Percentiles rank a stretch among this genome's conserved stretches.
Conservation (phyloP, 2,797 vertebrate genomes). For the Danionella dracula region DNA sequence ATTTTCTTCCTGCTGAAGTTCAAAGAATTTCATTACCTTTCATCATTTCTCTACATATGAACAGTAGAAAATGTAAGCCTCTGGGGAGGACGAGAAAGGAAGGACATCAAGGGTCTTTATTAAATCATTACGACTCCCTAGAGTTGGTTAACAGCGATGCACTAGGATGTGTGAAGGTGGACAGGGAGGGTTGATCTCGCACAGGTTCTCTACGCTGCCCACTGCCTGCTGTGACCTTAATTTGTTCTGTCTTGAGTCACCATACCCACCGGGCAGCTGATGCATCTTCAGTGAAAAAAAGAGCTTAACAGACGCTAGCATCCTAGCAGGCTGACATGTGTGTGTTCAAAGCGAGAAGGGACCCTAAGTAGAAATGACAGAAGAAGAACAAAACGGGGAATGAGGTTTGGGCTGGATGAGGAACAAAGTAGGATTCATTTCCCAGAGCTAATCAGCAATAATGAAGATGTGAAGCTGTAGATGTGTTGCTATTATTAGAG, state of each 20-base stretch:
- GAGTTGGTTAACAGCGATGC: constrained; percentile 47
- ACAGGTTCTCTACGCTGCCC: constrained; percentile 33
- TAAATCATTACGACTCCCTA: constrained; percentile 50
- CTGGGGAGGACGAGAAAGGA: constrained; percentile 37
- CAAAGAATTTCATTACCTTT: constrained; percentile 49
- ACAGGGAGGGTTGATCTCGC: constrained; percentile 20
- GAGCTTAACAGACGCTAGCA: constrained; percentile 42
- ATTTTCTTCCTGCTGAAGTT: constrained; percentile 42
- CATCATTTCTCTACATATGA: constrained; percentile 48
- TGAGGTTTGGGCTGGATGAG: constrained; percentile 30
- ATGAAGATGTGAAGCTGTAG: constrained; percentile 71
- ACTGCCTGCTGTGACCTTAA: constrained; percentile 69
- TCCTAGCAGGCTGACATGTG: constrained; percentile 37
- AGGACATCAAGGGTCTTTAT: constrained; percentile 20
- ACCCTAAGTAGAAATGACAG: constrained; percentile 50
- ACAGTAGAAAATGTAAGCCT: constrained; percentile 51
- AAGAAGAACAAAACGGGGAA: constrained; percentile 29
- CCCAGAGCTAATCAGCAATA: constrained; percentile 64
- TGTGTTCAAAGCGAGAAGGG: constrained; percentile 15
- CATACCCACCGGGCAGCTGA: constrained; percentile 59
- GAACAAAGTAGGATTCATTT: constrained; percentile 62
- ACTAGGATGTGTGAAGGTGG: constrained; percentile 32
- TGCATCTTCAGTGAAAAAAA: constrained; percentile 60
- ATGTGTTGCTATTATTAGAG: constrained; percentile 68
- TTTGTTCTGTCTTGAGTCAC: constrained; percentile 69